Evolutionary conservation across 2,888 invertebrate species (phyloP).

Genomic region (Cinara cedri): DNA sequence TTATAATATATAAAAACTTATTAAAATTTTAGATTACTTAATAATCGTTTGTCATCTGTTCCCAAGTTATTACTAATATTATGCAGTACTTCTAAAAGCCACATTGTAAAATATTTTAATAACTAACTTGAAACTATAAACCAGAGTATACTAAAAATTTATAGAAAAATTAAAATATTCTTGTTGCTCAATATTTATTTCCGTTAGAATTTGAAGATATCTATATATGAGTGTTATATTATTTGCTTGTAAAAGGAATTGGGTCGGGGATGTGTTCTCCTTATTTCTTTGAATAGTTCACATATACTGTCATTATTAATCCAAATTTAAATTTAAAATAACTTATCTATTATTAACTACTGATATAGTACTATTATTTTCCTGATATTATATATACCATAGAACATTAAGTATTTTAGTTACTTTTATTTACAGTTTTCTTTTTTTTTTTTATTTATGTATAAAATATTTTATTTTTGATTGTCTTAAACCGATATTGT

Average conservation of each 20-base stretch:
- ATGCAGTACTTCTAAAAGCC: neutral
- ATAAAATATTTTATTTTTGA: slow-evolving; percentile 35
- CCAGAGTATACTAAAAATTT: neutral
- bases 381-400: slow-evolving; percentile 41
- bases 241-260: slow-evolving; percentile 16
- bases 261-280: slow-evolving; percentile 10
- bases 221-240: slow-evolving; percentile 1
- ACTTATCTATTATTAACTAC: slow-evolving; percentile 17
- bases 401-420: slow-evolving; percentile 41
- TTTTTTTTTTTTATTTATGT: slow-evolving; percentile 35
- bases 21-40: slow-evolving; percentile 38
- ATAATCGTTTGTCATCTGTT: slow-evolving; percentile 37
- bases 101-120: slow-evolving; percentile 1
- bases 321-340: slow-evolving; percentile 2
- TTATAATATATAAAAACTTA: neutral
- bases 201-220: slow-evolving; percentile 28
- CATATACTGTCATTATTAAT: slow-evolving; percentile 13
- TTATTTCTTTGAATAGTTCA: slow-evolving; percentile 27
- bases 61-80: slow-evolving; percentile 7
- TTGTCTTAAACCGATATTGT: slow-evolving; percentile 31
- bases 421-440: slow-evolving; percentile 46
- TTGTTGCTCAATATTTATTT: slow-evolving; percentile 53
- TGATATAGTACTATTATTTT: slow-evolving; percentile 23
- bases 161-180: slow-evolving; percentile 30
- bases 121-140: neutral